A percentile compares a stretch with the other conserved stretches of the same genome.
Evolutionary conservation across 2,888 invertebrate genomes (phyloP).

Genomic region (Thyatira batis): DNA sequence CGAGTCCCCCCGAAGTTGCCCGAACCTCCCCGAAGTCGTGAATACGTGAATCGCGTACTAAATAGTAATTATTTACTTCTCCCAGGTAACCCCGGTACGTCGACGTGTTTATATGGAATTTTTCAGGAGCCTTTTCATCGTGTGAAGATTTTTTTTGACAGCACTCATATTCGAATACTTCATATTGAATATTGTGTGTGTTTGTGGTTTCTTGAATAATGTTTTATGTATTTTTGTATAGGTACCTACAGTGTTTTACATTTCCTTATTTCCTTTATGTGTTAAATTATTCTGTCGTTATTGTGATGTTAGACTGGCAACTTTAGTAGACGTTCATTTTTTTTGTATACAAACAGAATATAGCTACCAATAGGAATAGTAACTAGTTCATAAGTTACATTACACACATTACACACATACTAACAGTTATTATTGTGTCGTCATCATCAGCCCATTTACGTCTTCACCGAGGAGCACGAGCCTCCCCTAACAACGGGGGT

Average conservation of each 20-base stretch:
- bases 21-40: slow-evolving; percentile 35
- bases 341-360: too few relatives aligned
- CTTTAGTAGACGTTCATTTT: too few relatives aligned
- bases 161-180: neutral
- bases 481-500: too few relatives aligned
- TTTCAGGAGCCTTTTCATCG: slow-evolving; percentile 16
- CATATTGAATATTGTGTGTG: neutral
- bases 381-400: too few relatives aligned
- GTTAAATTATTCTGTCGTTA: neutral
- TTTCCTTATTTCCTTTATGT: neutral
- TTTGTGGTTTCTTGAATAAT: neutral
- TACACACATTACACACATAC: too few relatives aligned
- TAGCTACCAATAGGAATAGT: too few relatives aligned
- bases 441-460: too few relatives aligned
- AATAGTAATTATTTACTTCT: slow-evolving; percentile 46
- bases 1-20: slow-evolving; percentile 27
- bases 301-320: too few relatives aligned
- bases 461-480: too few relatives aligned
- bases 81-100: slow-evolving; percentile 17
- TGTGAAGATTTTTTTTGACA: slow-evolving; percentile 7
- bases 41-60: slow-evolving; percentile 39
- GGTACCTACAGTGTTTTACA: too few relatives aligned
- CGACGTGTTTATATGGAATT: slow-evolving; percentile 12
- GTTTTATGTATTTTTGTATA: neutral
- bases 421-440: too few relatives aligned